These are phyloP conservation scores for Cricetomys ansorgei DNA, from an alignment of 2,113 vertebrate genomes.

Conservation along the genomic window DNA sequence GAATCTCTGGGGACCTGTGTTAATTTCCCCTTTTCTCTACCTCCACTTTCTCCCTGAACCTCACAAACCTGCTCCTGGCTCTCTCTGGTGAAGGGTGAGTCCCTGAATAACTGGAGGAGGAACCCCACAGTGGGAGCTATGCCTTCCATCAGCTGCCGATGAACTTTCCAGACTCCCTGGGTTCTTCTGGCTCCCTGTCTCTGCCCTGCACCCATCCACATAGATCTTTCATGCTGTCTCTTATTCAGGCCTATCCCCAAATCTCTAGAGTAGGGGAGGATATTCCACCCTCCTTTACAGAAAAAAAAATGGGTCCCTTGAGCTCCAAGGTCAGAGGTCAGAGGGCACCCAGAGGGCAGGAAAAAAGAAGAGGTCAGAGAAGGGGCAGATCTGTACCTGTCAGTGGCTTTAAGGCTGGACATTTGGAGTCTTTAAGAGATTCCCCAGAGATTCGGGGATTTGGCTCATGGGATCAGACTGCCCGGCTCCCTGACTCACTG, in stretches of 20 bases:
- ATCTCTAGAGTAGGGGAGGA: not conserved
- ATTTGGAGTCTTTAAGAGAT: slow-evolving; percentile 67
- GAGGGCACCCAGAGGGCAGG: slow-evolving; percentile 57
- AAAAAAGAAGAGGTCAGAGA: slow-evolving; percentile 49
- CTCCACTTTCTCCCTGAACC: not conserved
- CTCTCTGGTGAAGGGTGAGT: not conserved
- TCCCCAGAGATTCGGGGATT: slow-evolving; percentile 69
- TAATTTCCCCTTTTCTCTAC: not conserved
- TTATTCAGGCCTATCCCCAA: not conserved
- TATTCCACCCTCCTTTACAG: not conserved
- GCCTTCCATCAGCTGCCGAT: not conserved
- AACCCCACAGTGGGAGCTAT: no score
- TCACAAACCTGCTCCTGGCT: not conserved
- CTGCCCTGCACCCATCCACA: not conserved
- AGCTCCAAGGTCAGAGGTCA: slow-evolving; percentile 55
- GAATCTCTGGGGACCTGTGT: not conserved
- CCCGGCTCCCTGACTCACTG: slow-evolving; percentile 75
- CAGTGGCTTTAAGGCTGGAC: slow-evolving; percentile 75
- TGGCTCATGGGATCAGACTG: slow-evolving; percentile 71
- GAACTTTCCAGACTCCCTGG: not conserved
- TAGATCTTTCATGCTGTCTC: not conserved
- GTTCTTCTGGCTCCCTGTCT: no score
- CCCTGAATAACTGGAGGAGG: not conserved
- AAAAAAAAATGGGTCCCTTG: slow-evolving; percentile 21
- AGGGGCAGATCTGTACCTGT: slow-evolving; percentile 61